These are phyloP conservation scores for Anastrepha ludens DNA, from an alignment of 1,140 invertebrate species.

Conservation along the genomic window DNA sequence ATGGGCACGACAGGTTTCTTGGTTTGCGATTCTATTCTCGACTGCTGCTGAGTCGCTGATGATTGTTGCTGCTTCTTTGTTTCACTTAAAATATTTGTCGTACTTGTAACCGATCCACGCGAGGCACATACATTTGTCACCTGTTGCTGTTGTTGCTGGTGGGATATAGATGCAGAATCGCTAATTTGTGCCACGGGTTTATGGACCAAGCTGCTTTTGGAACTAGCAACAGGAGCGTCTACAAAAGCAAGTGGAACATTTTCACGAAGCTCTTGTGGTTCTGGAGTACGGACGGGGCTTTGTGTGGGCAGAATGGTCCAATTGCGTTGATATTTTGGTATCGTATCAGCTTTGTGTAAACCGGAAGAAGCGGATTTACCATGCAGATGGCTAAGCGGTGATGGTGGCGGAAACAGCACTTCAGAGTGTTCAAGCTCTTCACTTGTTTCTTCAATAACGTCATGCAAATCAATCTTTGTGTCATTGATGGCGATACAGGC, in stretches of 20 bases:
- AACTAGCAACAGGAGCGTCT: conserved; percentile 60
- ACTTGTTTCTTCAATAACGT: conserved; percentile 68
- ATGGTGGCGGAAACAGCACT: conserved; percentile 70
- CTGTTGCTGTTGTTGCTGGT: conserved; percentile 40
- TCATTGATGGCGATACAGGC: conserved; percentile 39
- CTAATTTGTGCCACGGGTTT: conserved; percentile 66
- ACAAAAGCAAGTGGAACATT: conserved; percentile 72
- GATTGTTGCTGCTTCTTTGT: conserved; percentile 41
- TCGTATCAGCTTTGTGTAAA: conserved; percentile 77
- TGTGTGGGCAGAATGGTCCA: conserved; percentile 77
- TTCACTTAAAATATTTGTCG: not conserved
- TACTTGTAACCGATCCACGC: conserved; percentile 55
- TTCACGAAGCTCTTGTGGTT: conserved; percentile 72
- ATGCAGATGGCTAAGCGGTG: conserved; percentile 72
- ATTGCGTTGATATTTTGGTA: conserved; percentile 79
- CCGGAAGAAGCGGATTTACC: conserved; percentile 72
- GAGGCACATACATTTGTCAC: conserved; percentile 57
- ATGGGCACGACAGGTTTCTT: conserved; percentile 68
- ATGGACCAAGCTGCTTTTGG: conserved; percentile 63
- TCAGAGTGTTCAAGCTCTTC: conserved; percentile 71
- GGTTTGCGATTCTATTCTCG: conserved; percentile 10
- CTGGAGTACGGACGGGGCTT: conserved; percentile 75
- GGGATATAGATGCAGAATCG: conserved; percentile 27
- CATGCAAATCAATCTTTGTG: conserved; percentile 62
- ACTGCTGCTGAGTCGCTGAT: conserved; percentile 20